Base-by-base conservation (phyloP, 2,113 vertebrate species). In the Calyptommatus sinebrachiatus region DNA sequence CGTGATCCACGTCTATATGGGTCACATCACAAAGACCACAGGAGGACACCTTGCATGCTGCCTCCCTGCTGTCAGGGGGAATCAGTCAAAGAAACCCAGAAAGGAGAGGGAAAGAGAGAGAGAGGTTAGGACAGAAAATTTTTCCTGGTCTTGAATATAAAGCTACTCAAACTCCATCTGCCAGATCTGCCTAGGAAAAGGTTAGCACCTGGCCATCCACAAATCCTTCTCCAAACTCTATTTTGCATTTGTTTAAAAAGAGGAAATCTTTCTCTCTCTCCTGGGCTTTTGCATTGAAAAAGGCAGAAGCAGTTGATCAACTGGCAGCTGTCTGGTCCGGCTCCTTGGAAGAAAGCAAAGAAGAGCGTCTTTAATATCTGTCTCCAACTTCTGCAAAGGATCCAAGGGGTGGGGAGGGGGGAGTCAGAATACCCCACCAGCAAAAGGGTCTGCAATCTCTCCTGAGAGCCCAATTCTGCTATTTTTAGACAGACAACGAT, bases 401-500 rank as follows among this genome's bases (percentile, higher is more conserved):
- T n/a, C 57, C 67, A 8, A 16, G 18, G 0, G 35, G 35, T 41
- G 35, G 35, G 35, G 35, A 41, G 35, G 35, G 35, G 18, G 41
- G 71, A n/a, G 60, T 18, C 71, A 48, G 31, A 57, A 73, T 20
- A 65, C 8, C 22, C 29, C 16, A 14, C 72, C 1, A n/a, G 41
- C 22, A 26, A 29, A 28, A 26, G 45, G 45, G 53, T 29, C 7
- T 1, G 46, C 46, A 3, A 2, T 35, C 0, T n/a, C 18, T 4
- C 73, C 86, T 80, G 73, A 87, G 76, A 71, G 75, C 87, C 89
- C 85, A 87, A 78, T 81, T 45, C 22, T 1, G 60, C 84, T 81
- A 46, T 82, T 81, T 89, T 79, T 70, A 90, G 87, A 66, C 9
- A 3, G 83, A 87, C 88, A 82, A 76, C 67, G 57, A 77, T 46